Conservation (phyloP, 1,140 invertebrate genomes). For the Rhopalosiphum padi region DNA sequence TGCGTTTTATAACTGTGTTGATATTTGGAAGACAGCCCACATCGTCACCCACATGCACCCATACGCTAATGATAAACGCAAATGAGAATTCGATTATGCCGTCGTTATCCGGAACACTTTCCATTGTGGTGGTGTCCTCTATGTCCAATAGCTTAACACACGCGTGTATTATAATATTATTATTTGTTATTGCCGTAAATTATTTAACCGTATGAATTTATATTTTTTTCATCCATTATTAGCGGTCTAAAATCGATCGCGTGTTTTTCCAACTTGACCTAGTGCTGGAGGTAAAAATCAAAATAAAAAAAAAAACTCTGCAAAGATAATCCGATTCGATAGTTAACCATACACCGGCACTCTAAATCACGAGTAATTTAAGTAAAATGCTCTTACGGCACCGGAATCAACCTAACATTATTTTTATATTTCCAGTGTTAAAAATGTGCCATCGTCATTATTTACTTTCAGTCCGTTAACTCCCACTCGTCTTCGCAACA, state of each 20-base stretch:
- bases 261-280: conserved; percentile 19
- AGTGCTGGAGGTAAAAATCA: not conserved
- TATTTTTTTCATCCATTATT: not conserved
- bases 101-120: conserved; percentile 44
- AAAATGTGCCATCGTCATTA: conserved; percentile 32
- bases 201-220: conserved; percentile 1
- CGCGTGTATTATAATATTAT: not conserved
- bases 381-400: not conserved
- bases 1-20: conserved; percentile 1
- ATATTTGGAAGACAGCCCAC: not conserved
- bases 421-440: conserved; percentile 7
- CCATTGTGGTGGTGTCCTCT: not conserved
- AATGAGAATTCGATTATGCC: conserved; percentile 38
- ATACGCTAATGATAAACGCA: not conserved
- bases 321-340: conserved; percentile 20
- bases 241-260: not conserved
- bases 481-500: not conserved
- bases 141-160: not conserved
- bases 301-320: not conserved
- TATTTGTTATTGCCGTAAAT: not conserved
- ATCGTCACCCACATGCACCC: conserved; percentile 29
- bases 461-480: conserved; percentile 2
- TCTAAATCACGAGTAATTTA: conserved; percentile 2
- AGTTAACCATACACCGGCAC: not conserved
- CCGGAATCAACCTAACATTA: not conserved